Evolutionary conservation across 2,797 vertebrate genomes (phyloP).

Genomic region (Hippocampus kuda): DNA sequence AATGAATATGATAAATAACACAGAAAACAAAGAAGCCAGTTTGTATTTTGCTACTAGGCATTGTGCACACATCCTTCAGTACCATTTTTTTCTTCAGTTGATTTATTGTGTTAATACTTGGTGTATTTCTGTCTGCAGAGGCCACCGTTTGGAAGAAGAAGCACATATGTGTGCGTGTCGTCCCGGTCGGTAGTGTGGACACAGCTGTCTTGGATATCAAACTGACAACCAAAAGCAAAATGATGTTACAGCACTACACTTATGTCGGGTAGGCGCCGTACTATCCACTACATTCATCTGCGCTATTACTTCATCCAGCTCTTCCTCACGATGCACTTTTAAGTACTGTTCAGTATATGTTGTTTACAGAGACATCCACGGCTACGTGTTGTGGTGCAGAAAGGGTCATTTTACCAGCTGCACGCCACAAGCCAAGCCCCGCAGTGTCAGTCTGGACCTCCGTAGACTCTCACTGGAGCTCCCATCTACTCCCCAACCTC

Average conservation of each 20-base stretch:
- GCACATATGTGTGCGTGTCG: slow-evolving; percentile 68
- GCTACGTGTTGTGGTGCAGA: slow-evolving; percentile 81
- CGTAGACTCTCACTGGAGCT: slow-evolving; percentile 66
- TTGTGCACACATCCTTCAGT: background rate
- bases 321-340: background rate
- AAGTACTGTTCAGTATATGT: background rate
- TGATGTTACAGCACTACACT: slow-evolving; percentile 72
- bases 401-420: slow-evolving; percentile 64
- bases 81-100: background rate
- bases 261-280: slow-evolving; percentile 60
- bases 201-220: slow-evolving; percentile 73
- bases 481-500: slow-evolving; percentile 35
- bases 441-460: slow-evolving; percentile 65
- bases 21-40: background rate
- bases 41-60: background rate
- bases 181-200: slow-evolving; percentile 63
- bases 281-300: background rate
- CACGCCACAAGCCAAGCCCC: slow-evolving; percentile 69
- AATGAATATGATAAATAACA: background rate
- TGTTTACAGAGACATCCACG: slow-evolving; percentile 71
- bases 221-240: slow-evolving; percentile 76
- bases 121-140: slow-evolving; percentile 53
- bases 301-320: background rate
- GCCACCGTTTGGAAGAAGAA: slow-evolving; percentile 76
- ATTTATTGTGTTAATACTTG: background rate